Base-by-base conservation (phyloP, 1,140 invertebrate genomes). In the Galleria mellonella region DNA sequence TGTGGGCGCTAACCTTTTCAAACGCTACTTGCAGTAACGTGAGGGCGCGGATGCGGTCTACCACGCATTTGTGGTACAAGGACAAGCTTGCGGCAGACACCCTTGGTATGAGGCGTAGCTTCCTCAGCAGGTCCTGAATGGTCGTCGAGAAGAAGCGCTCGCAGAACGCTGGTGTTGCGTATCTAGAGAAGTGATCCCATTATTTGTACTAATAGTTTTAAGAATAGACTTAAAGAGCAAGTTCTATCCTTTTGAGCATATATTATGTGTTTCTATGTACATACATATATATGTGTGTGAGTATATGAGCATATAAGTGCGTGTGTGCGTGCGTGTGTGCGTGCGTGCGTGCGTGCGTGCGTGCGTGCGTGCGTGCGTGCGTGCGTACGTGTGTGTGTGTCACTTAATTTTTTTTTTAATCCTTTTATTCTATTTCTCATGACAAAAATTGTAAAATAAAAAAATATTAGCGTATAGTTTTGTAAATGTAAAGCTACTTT, bases 1-100 rank as follows among this genome's bases (percentile, higher is more conserved):
- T n/a, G n/a, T n/a, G n/a, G n/a, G n/a, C n/a, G 0, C 32, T 51
- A 36, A 72, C 75, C 62, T 69, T 74, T 30, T 76, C 66, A 28
- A 79, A 70, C 0, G 55, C 52, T 4, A 74, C 32, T 28, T 56
- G 47, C 4, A 73, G 33, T 4, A 78, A 10, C n/a, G 35, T 38
- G 4, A 69, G 51, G 0, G 52, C 50, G 2, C 46, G 53, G 0
- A 52, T 46, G 15, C 64, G 59, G 4, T 65, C 51, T 2, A 51
- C 31, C 0, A 73, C 6, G 17, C 40, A 42, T 10, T 56, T 64
- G 1, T 54, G 49, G 9, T 62, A 58, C 9, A 38, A 12, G 8
- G 60, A 58, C 9, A 38, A 13, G 0, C 42, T 29, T 7, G 29
- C 40, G 14, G 27, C 2, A 2, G 17, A 8, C 0, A 27, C 32